These are phyloP conservation scores for Sturnira hondurensis DNA, from an alignment of 2,113 vertebrate genomes.

Conservation along the genomic window DNA sequence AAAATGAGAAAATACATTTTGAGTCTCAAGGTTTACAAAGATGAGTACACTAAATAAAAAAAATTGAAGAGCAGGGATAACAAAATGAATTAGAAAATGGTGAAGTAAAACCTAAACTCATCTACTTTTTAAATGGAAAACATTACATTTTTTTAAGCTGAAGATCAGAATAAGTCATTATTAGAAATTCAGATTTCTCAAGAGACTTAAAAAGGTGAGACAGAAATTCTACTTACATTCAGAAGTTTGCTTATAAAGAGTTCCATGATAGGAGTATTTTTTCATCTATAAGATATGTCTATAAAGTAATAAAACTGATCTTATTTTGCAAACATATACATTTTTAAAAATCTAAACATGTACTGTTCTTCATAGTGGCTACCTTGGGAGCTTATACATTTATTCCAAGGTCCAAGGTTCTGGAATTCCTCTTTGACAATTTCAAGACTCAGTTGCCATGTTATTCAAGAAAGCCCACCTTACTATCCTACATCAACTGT, in stretches of 20 bases:
- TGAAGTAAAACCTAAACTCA: not conserved
- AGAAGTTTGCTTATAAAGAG: conserved; percentile 67
- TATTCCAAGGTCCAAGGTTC: conserved; percentile 14
- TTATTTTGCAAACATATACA: conserved; percentile 66
- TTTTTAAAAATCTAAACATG: not conserved
- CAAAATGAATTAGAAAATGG: conserved; percentile 28
- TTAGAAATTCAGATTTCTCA: conserved; percentile 52
- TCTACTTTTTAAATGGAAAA: conserved; percentile 35
- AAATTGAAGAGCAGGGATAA: conserved; percentile 14
- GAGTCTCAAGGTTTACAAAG: conserved; percentile 6
- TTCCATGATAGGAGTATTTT: conserved; percentile 54
- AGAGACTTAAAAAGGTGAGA: conserved; percentile 56
- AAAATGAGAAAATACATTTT: conserved; percentile 28
- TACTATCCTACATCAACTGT: not conserved
- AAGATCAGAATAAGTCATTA: conserved; percentile 37
- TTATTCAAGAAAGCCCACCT: not conserved
- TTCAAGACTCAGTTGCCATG: not conserved
- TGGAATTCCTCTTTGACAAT: conserved; percentile 23
- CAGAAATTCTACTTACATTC: conserved; percentile 65
- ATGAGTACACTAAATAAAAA: not conserved
- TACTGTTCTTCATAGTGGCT: conserved; percentile 5
- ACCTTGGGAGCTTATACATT: conserved; percentile 6
- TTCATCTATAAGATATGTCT: conserved; percentile 63
- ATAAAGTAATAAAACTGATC: conserved; percentile 66
- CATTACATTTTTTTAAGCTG: not conserved